Evolutionary conservation across 2,888 invertebrate genomes (phyloP), one percentile per base, ranked within the genome.

Genomic region (Parnassius apollo): DNA sequence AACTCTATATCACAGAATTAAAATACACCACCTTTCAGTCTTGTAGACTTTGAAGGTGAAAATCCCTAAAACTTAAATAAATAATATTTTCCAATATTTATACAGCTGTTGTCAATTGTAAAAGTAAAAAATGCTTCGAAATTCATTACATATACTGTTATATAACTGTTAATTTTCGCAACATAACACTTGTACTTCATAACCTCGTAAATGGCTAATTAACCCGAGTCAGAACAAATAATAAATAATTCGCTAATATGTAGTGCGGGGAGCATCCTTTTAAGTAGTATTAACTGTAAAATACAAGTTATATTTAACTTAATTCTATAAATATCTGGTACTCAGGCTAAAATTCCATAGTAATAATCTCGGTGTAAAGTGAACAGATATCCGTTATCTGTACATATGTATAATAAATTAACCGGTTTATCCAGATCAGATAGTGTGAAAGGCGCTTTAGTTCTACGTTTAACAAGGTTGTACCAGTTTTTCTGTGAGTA

Each of bases 1-100:
- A 80, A 76, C 77, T 72, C 83, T 88, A 88, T 91, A 91, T 91
- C 91, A 91, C 91, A 91, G 91, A 85, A 82, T 84, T 76, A 83
- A 88, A 89, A 90, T 89, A 91, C 87, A 78, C 79, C 76, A 75
- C 70, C 66, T 59, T 22, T 68, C 67, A 66, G 80, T 81, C 88
- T 87, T 80, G 67, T 35, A 86, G 83, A 83, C 77, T 69, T 66
- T 68, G 73, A 71, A 74, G 75, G 74, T 74, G 3, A 49, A 57
- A 49, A 18, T 49, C 35, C 11, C 49, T 57, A 55, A 55, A 55
- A 3, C 22, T 18, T 45, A 44, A 18, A 42, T 55, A 45, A 18
- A 45, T 10, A 57, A 13, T 35, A 58, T 11, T 9, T 7, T n/a
- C 49, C 18, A 13, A 49, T 4, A 7, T 42, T 18, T 9, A 51